phyloP scores from a whole-genome alignment of 2,888 invertebrate species.

The Leucophenga montana region DNA sequence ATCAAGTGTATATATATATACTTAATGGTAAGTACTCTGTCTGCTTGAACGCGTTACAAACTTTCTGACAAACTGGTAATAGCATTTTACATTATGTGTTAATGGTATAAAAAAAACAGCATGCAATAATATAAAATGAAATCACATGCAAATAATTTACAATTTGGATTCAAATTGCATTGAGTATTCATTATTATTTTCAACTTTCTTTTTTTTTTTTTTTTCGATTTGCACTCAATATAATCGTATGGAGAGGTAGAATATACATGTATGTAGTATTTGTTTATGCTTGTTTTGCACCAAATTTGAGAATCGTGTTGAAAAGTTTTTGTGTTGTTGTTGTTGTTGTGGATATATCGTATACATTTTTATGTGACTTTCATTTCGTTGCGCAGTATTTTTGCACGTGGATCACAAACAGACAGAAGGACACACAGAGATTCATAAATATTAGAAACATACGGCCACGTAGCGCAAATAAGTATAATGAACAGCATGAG shows the following conservation, averaged over 20 bases:
- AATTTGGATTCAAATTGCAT: conserved; percentile 2
- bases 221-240: neutral
- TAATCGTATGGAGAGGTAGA: neutral
- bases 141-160: conserved; percentile 3
- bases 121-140: too few relatives aligned
- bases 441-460: too few relatives aligned
- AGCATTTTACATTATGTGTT: too few relatives aligned
- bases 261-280: neutral
- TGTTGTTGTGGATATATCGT: neutral
- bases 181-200: conserved; percentile 2
- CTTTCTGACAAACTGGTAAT: too few relatives aligned
- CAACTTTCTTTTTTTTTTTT: neutral
- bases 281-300: neutral
- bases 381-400: too few relatives aligned
- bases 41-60: too few relatives aligned
- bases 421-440: too few relatives aligned
- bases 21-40: too few relatives aligned
- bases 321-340: neutral
- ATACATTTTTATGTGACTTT: neutral
- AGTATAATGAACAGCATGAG: neutral
- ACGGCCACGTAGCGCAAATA: neutral
- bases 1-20: too few relatives aligned
- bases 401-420: too few relatives aligned
- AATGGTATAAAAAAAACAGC: too few relatives aligned
- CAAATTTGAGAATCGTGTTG: neutral